Base-by-base conservation (phyloP, 2,888 invertebrate genomes). In the Dexiosoma caninum region DNA sequence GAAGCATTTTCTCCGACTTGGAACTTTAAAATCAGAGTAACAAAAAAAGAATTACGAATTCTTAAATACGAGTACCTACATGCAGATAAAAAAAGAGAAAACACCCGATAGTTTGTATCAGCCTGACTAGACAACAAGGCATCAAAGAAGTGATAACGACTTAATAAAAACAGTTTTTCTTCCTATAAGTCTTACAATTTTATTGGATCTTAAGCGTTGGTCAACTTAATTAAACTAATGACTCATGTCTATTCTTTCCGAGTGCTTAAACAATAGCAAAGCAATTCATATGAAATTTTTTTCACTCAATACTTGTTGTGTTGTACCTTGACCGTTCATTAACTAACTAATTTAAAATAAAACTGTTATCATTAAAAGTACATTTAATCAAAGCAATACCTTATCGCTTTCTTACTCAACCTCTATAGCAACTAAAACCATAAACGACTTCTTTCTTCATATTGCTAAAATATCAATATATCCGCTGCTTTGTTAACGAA, bases 321-420 rank as follows among this genome's bases (percentile, higher is more conserved):
- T 51, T 60, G 51, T 60, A 53, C 71, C 60, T 62, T 71, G 60
- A 60, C 60, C 64, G 55, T 40, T 55, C 19, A 30, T 21, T 21
- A 23, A 23, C 4, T 23, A 23, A 49, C 49, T n/a, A 21, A 19
- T 27, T 2, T 35, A 51, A 10, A 40, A 12, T 8, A 53, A 59
- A 40, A 4, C 10, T 21, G 23, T 53, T 59, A 46, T 53, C 74
- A 30, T 55, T 19, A 12, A 16, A 42, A 32, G 46, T 66, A 27
- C 23, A 40, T 14, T 59, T 59, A 30, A 57, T 74, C 57, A 21
- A 37, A 35, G 46, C 44, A 46, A 53, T 30, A 14, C 10, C 51
- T 55, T 44, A 55, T 60, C 7, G 5, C 12, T 32, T 53, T 64
- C 42, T 40, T 62, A 32, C 7, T 60, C 10, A 14, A 42, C 37